Base-by-base conservation (phyloP, 2,113 vertebrate genomes). In the Alligator mississippiensis region DNA sequence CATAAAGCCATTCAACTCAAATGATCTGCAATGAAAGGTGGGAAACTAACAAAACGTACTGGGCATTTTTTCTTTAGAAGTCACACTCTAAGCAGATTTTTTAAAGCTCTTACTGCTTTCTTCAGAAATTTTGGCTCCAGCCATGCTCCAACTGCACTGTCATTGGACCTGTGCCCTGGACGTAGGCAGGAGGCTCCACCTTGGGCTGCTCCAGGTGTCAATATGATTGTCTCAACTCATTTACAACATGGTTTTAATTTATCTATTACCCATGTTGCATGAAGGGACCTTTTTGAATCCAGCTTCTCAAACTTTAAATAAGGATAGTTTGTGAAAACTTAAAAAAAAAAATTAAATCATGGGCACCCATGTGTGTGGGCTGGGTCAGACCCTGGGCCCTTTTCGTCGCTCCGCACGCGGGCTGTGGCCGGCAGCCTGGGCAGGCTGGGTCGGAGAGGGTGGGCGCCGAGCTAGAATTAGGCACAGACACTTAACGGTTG, bases 31-130 rank as follows among this genome's bases (percentile, higher is more conserved):
- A 14, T 76, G 15, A 8, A 75, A 62, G 28, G 34, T 72, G 38
- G 80, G 89, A 1, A 4, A 84, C 72, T 34, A 74, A 79, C 19
- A 77, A 63, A 38, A 62, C 22, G 57, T 8, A 91, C 85, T 92
- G 88, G 79, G 38, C n/a, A 28, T 86, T 11, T 88, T 93, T 95
- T 90, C 76, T 89, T 80, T 77, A 92, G 77, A 85, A 87, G 66
- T 63, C 63, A 62, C 11, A n/a, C 77, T 4, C 22, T 57, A 76
- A 82, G 77, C 60, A 79, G 75, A 60, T 87, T 85, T 90, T 76
- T 77, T 57, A 61, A 60, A 91, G 77, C 68, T 60, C 59, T 59
- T 87, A n/a, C 74, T 1, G 0, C 60, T 58, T 19, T 34, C 14
- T 63, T 87, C 0, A 1, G 77, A 72, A 90, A n/a, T 19, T 5